Evolutionary conservation across 2,113 vertebrate genomes (phyloP).

Genomic region (Hippocampus guttulatus): DNA sequence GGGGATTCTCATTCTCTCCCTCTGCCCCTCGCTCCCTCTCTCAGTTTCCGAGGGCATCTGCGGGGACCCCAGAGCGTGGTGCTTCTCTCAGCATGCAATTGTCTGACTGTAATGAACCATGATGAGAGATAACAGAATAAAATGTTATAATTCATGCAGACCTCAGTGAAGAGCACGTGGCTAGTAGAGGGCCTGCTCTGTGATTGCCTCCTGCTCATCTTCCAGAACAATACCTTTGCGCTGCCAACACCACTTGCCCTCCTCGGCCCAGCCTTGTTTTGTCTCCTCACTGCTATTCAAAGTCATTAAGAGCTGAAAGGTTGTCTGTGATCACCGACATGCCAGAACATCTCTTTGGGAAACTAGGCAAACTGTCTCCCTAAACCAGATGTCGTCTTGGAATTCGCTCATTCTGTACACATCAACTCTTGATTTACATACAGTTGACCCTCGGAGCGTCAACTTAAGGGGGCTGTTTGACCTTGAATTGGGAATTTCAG

Average conservation of each 20-base stretch:
- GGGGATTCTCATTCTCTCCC: constrained; percentile 52
- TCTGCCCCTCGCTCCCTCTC: constrained; percentile 19
- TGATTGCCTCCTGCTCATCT: constrained; percentile 56
- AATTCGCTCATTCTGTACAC: constrained; percentile 39
- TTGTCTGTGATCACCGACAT: constrained; percentile 56
- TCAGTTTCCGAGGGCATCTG: constrained; percentile 46
- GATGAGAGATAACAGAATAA: constrained; percentile 75
- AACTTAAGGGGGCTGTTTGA: not conserved
- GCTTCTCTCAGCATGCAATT: constrained; percentile 73
- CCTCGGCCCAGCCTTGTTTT: constrained; percentile 53
- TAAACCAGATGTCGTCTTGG: constrained; percentile 23
- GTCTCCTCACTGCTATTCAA: constrained; percentile 51
- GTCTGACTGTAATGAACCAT: constrained; percentile 79
- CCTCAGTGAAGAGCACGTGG: constrained; percentile 65
- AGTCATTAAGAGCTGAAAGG: constrained; percentile 52
- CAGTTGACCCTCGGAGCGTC: not conserved
- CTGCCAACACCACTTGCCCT: constrained; percentile 43
- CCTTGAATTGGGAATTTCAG: not conserved
- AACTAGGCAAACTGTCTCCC: constrained; percentile 48
- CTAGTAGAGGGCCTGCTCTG: constrained; percentile 48
- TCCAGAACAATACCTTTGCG: constrained; percentile 46
- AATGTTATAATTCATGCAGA: constrained; percentile 76
- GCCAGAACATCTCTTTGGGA: constrained; percentile 61
- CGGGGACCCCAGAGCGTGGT: constrained; percentile 47
- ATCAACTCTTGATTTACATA: constrained; percentile 28